phyloP scores from a whole-genome alignment of 64 coral and sea anemone genomes.

The Dendrophyllia cribrosa region DNA sequence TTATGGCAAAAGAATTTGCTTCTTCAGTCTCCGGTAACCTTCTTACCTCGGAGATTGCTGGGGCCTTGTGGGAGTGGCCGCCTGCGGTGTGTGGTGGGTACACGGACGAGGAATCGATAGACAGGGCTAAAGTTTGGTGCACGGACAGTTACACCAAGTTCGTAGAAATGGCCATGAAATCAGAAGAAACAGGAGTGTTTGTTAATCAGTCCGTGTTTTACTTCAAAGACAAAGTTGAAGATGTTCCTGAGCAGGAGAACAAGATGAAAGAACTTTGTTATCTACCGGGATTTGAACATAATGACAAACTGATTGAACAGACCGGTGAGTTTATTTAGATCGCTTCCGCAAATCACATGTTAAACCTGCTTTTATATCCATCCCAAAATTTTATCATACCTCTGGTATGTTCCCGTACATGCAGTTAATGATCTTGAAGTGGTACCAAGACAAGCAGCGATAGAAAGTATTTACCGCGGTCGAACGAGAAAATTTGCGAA shows the following conservation, averaged over 20 bases:
- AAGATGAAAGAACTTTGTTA: constrained; percentile 19
- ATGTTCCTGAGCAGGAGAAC: not conserved
- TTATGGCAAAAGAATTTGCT: constrained; percentile 3
- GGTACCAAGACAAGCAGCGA: no score
- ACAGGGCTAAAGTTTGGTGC: constrained; percentile 16
- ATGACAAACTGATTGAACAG: not conserved
- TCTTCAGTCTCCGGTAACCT: constrained; percentile 2
- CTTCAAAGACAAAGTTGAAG: constrained; percentile 7
- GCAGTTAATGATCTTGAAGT: no score
- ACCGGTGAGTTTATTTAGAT: not conserved
- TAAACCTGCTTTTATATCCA: no score
- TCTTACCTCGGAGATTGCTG: constrained; percentile 6
- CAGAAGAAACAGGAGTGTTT: constrained; percentile 17
- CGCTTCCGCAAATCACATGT: not conserved
- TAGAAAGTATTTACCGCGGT: no score
- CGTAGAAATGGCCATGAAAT: constrained; percentile 15
- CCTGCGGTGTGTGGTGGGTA: not conserved
- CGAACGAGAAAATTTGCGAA: no score
- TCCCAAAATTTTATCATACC: not conserved
- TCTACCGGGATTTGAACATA: not conserved
- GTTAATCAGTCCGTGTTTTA: constrained; percentile 15
- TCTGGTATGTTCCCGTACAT: no score
- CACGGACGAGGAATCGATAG: not conserved
- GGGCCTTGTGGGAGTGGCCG: constrained; percentile 23
- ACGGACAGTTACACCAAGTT: constrained; percentile 16